Conservation (phyloP, 2,113 vertebrate species). For the Nannospalax galili region DNA sequence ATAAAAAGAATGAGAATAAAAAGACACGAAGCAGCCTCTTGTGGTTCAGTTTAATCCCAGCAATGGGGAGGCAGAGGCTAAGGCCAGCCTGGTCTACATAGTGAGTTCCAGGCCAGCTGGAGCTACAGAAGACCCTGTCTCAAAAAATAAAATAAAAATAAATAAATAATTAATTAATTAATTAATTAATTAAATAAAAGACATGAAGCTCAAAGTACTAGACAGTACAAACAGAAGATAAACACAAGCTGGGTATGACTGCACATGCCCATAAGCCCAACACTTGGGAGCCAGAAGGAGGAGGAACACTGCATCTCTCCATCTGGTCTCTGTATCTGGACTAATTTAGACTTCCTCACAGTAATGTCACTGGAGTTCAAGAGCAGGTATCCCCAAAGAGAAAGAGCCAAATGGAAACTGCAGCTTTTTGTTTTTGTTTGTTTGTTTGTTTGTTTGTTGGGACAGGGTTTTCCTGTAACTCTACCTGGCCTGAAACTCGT, state of each 20-base stretch:
- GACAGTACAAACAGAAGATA: not conserved
- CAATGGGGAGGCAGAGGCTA: no score
- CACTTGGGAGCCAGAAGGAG: not conserved
- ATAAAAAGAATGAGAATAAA: slow-evolving; percentile 12
- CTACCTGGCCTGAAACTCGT: no score
- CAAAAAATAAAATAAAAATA: not conserved
- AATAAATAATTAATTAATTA: no score
- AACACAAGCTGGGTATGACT: not conserved
- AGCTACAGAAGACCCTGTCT: no score
- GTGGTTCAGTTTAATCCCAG: no score
- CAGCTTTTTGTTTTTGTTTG: not conserved
- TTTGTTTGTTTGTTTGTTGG: no score
- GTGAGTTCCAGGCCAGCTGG: no score
- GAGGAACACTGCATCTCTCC: not conserved
- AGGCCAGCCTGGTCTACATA: no score
- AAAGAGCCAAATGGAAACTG: not conserved
- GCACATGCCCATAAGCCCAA: not conserved
- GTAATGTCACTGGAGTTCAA: not conserved
- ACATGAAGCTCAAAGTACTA: not conserved
- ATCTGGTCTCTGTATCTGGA: not conserved
- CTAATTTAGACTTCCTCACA: not conserved
- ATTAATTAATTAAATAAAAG: not conserved
- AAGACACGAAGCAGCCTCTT: not conserved
- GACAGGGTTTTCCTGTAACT: no score
- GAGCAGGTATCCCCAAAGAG: not conserved